Conservation (phyloP, 2,113 vertebrate genomes). For the Lophotis ruficrista region DNA sequence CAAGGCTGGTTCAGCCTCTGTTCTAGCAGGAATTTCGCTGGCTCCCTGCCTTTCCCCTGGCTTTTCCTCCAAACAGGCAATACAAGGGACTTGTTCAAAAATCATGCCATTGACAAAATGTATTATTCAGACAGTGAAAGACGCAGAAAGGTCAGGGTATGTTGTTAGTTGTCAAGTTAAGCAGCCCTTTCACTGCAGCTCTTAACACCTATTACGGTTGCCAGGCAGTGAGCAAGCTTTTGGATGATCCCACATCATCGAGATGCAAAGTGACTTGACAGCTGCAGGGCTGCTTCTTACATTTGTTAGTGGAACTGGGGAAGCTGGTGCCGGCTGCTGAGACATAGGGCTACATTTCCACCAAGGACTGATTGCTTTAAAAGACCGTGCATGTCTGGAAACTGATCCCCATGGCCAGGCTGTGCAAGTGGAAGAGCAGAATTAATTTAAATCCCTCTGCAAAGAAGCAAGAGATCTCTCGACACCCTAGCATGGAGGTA, state of each 20-base stretch:
- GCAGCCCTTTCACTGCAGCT: not conserved
- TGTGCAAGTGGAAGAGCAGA: not conserved
- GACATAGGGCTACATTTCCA: not conserved
- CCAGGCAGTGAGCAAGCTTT: constrained; percentile 41
- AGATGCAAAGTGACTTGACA: constrained; percentile 5
- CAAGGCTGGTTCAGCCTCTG: not conserved
- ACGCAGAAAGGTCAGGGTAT: not conserved
- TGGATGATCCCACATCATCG: not conserved
- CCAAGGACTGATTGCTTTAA: not conserved
- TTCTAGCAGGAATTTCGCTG: not conserved
- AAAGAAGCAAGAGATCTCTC: not conserved
- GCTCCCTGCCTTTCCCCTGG: not conserved
- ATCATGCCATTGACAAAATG: not conserved
- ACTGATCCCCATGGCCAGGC: fast-evolving
- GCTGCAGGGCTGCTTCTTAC: not conserved
- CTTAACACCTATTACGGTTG: not conserved
- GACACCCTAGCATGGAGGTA: not conserved
- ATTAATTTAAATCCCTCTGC: not conserved
- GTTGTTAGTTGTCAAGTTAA: constrained; percentile 3
- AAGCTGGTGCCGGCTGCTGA: not conserved
- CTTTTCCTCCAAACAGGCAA: not conserved
- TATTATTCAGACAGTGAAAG: constrained; percentile 15
- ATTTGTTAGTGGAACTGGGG: not conserved
- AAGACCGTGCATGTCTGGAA: not conserved
- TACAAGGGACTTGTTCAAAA: not conserved